Conservation (phyloP, 2,113 vertebrate species). For the Piaya cayana region DNA sequence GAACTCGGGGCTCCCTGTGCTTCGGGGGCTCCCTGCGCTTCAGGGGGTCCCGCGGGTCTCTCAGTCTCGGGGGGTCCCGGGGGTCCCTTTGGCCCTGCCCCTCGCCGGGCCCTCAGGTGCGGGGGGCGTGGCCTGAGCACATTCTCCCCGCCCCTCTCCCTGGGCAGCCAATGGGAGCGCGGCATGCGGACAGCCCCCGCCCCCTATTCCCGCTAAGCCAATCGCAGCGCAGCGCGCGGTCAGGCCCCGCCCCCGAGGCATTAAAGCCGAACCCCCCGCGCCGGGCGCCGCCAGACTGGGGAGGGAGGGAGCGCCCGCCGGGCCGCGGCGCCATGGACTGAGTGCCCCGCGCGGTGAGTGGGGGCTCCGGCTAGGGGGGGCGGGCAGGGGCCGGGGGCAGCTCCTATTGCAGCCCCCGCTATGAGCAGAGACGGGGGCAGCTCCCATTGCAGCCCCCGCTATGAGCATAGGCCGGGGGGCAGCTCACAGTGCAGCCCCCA, state of each 20-base stretch:
- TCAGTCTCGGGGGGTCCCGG: neutral
- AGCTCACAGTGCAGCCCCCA: too few relatives aligned
- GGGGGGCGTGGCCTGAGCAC: neutral
- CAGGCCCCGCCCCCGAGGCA: accelerated
- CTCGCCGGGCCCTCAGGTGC: neutral
- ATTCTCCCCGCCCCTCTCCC: neutral
- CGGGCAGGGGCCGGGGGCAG: too few relatives aligned
- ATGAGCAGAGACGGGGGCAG: too few relatives aligned
- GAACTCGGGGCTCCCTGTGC: too few relatives aligned
- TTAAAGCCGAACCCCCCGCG: conserved; percentile 31
- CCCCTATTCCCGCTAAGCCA: too few relatives aligned
- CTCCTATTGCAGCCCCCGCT: too few relatives aligned
- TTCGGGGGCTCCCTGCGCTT: too few relatives aligned
- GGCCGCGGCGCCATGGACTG: neutral
- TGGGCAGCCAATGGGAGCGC: neutral
- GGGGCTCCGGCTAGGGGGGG: neutral
- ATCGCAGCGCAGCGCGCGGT: too few relatives aligned
- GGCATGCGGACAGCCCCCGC: neutral
- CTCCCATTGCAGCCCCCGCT: too few relatives aligned
- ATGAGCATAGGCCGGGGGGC: too few relatives aligned
- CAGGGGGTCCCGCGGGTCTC: too few relatives aligned
- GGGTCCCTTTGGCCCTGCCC: neutral
- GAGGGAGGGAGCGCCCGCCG: neutral
- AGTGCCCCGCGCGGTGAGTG: conserved; percentile 10
- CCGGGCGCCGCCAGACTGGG: neutral